These are phyloP conservation scores for Sitta carolinensis DNA, from an alignment of 2,797 vertebrate genomes.

Conservation along the genomic window DNA sequence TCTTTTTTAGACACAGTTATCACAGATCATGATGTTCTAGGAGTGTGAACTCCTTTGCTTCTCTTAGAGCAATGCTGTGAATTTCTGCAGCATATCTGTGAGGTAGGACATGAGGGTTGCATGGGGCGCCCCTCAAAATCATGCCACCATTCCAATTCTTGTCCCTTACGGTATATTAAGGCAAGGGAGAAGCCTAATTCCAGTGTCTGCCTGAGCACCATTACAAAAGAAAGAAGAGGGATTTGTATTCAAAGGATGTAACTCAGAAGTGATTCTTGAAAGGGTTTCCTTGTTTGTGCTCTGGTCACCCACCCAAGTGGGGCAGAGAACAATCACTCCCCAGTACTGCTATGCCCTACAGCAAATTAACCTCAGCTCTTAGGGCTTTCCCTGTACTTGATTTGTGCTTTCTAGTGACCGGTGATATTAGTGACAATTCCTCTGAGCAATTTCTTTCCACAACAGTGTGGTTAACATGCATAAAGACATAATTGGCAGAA, in stretches of 20 bases:
- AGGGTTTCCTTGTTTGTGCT: neutral
- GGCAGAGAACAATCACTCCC: neutral
- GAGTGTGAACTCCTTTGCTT: neutral
- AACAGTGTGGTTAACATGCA: conserved; percentile 69
- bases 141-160: neutral
- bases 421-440: conserved; percentile 23
- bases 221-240: neutral
- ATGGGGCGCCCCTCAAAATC: neutral
- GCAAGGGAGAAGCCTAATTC: neutral
- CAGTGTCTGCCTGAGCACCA: neutral
- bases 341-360: neutral
- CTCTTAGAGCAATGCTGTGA: neutral
- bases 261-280: neutral
- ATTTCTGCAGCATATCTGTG: neutral
- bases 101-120: neutral
- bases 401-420: neutral
- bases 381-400: neutral
- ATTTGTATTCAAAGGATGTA: neutral
- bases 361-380: neutral
- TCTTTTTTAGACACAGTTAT: neutral
- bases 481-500: conserved; percentile 46
- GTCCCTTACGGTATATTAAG: neutral
- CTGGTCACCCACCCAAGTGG: neutral
- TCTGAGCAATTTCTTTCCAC: conserved; percentile 63
- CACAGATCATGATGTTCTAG: neutral